Percentiles rank a stretch among this genome's conserved stretches.
Evolutionary conservation across 2,113 vertebrate species (phyloP).

Genomic region (Chaetorhynchus papuensis): DNA sequence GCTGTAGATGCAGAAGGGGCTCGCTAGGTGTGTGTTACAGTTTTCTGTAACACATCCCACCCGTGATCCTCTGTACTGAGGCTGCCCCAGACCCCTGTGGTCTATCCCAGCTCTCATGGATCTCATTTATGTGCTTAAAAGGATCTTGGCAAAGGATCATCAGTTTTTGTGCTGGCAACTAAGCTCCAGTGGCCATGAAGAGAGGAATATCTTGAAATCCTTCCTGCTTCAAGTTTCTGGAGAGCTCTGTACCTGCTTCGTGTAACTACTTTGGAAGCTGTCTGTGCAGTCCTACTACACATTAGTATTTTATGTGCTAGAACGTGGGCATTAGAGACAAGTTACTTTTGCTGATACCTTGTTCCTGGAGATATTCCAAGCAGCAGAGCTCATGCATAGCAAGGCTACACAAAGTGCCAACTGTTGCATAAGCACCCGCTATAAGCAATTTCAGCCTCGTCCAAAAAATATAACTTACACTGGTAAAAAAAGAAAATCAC

Average conservation of each 20-base stretch:
- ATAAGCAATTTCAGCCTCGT: neutral
- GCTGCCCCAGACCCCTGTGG: neutral
- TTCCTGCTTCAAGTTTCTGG: neutral
- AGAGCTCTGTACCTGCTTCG: neutral
- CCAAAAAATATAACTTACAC: neutral
- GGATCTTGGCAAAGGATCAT: neutral
- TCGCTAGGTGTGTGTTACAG: neutral
- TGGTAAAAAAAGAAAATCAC: neutral
- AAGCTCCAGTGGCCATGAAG: neutral
- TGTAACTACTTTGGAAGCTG: neutral
- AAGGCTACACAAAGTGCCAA: neutral
- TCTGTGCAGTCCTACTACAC: neutral
- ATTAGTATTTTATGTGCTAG: neutral
- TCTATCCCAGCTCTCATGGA: neutral
- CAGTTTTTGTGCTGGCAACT: neutral
- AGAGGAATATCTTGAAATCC: neutral
- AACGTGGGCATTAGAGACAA: neutral
- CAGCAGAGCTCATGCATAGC: neutral
- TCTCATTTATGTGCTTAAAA: neutral
- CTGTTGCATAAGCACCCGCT: neutral
- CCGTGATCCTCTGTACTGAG: neutral
- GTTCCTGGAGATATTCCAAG: neutral
- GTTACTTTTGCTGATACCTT: neutral
- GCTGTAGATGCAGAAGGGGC: neutral
- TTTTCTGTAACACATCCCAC: neutral